Evolutionary conservation across 2,888 invertebrate genomes (phyloP), one percentile per base, ranked within the genome.

Genomic region (Apodemia hepburni): DNA sequence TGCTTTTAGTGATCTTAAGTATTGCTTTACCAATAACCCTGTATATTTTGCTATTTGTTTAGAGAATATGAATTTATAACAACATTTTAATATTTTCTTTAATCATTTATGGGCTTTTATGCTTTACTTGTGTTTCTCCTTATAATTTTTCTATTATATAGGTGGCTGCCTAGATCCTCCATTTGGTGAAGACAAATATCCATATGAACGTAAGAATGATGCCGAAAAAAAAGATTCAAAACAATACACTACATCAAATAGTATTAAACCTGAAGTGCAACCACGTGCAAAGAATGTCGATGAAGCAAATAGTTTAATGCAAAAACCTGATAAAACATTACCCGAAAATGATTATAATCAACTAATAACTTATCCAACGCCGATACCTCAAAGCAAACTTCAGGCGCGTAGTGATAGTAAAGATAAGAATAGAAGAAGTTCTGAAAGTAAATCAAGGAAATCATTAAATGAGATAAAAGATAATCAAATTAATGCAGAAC

Each of bases 91-190:
- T 33, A 33, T 8, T 33, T 8, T 33, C 33, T 8, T 33, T 8
- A 8, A 7, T 33, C 8, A 33, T 2, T 29, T 29, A 29, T 29
- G 29, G 33, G 7, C 7, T 33, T 33, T 8, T 33, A 8, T 33
- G 33, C 1, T 8, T 33, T 33, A 8, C 33, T 33, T 7, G 33
- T 33, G 8, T 8, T 33, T 33, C 33, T 8, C 8, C 8, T 33
- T 33, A 8, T 33, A 8, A 8, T 33, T 33, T 8, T 1, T 8
- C 8, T 8, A 7, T 8, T 33, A 33, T 33, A 65, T 65, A 90
- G 90, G 89, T 59, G 90, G 89, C 15, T 89, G 89, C 65, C 74
- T 90, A 61, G 89, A 91, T 73, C 89, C 90, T 60, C 84, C 86
- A 12, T 87, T 82, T 70, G 74, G 72, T 64, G 87, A 89, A 78